Conservation (phyloP, 2,797 vertebrate genomes). For the Leptoclinus maculatus region DNA sequence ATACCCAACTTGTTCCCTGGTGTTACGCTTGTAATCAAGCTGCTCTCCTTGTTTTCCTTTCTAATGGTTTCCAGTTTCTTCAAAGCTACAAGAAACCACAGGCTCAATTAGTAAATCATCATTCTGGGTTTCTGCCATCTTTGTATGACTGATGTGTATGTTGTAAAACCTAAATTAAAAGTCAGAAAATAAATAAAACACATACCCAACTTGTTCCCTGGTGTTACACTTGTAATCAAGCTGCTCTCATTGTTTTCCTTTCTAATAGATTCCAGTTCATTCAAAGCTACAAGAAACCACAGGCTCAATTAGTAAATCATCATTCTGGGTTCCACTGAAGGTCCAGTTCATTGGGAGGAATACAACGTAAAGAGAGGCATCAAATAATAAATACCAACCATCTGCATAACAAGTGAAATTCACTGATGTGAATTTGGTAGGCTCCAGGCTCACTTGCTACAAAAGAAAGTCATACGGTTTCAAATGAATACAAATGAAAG, state of each 20-base stretch:
- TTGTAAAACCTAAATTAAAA: not conserved
- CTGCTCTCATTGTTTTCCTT: conserved; percentile 28
- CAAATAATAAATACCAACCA: conserved; percentile 55
- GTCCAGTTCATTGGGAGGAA: not conserved
- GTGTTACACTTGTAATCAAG: conserved; percentile 44
- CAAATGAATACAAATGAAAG: not conserved
- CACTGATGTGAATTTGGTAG: conserved; percentile 38
- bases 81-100: conserved; percentile 55
- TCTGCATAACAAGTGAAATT: conserved; percentile 39
- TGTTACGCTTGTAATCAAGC: conserved; percentile 34
- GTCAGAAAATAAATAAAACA: not conserved
- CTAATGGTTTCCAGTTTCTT: conserved; percentile 52
- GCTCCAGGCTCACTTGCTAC: conserved; percentile 67
- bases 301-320: not conserved
- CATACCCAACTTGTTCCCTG: conserved; percentile 63
- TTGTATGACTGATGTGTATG: not conserved
- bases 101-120: not conserved
- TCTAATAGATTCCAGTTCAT: conserved; percentile 52
- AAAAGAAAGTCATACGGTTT: conserved; percentile 22
- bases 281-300: conserved; percentile 56
- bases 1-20: conserved; percentile 63
- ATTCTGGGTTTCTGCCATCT: not conserved
- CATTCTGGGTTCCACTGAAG: not conserved
- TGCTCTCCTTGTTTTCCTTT: conserved; percentile 25
- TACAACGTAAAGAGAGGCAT: not conserved